phyloP scores from a whole-genome alignment of 2,113 vertebrate genomes.

The Halcyon senegalensis region DNA sequence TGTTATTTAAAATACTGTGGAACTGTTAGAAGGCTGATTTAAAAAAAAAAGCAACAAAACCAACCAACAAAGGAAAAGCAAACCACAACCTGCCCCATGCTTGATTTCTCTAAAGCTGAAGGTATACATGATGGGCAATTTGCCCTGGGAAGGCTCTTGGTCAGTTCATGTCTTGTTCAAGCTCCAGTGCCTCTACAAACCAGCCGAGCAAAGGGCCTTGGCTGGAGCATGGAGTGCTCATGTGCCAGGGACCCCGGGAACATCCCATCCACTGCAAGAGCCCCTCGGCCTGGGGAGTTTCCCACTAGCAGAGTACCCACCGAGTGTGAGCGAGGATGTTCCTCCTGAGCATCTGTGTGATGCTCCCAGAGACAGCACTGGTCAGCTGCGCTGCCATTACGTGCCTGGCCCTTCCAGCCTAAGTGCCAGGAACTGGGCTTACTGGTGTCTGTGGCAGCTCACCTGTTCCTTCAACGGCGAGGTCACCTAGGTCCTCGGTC shows the following conservation, averaged over 20 bases:
- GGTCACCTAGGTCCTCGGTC: slow-evolving; percentile 83
- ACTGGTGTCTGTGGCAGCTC: neutral
- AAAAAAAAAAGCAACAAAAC: neutral
- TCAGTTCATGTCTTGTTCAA: neutral
- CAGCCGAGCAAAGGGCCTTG: neutral
- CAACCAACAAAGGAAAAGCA: neutral
- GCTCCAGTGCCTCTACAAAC: neutral
- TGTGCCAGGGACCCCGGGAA: neutral
- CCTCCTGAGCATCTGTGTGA: neutral
- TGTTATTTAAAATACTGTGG: neutral
- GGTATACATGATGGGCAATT: neutral
- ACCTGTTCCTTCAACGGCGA: slow-evolving; percentile 72
- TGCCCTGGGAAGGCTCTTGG: neutral
- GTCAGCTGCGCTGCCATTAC: rapidly evolving
- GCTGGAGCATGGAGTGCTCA: rapidly evolving
- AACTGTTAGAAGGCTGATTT: neutral
- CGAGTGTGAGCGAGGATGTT: rapidly evolving
- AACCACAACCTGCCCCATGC: neutral
- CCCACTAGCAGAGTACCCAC: neutral
- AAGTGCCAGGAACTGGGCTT: neutral
- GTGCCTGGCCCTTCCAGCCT: neutral
- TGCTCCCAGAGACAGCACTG: neutral
- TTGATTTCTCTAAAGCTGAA: neutral
- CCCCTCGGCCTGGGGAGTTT: rapidly evolving
- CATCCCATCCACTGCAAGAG: neutral